These are phyloP conservation scores for Trichopria drosophilae DNA, from an alignment of 2,888 invertebrate genomes.

Conservation along the genomic window DNA sequence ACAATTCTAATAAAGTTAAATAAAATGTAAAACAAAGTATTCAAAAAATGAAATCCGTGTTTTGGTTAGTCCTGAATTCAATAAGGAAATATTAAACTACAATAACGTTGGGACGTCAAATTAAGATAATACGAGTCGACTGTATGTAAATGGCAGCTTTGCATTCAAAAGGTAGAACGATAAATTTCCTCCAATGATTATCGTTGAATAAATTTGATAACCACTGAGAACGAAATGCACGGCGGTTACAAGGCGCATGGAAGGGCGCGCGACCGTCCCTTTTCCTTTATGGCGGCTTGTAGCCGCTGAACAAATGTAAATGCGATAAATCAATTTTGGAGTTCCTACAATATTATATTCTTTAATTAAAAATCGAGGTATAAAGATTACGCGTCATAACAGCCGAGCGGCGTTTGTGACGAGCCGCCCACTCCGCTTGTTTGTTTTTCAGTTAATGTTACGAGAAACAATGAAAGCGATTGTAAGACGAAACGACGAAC, in stretches of 20 bases:
- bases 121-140: no score
- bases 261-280: slow-evolving; percentile 33
- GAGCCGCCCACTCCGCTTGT: slow-evolving; percentile 27
- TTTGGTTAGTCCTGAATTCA: no score
- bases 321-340: slow-evolving; percentile 46
- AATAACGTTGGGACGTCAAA: no score
- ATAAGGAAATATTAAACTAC: no score
- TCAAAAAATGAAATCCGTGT: no score
- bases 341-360: slow-evolving; percentile 48
- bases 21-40: no score
- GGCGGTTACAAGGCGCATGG: slow-evolving; percentile 35
- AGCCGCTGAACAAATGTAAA: slow-evolving; percentile 33
- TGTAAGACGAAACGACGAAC: slow-evolving; percentile 43
- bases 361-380: slow-evolving; percentile 50
- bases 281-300: slow-evolving; percentile 25
- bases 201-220: no score
- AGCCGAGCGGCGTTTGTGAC: slow-evolving; percentile 28
- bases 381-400: slow-evolving; percentile 44
- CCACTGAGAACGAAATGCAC: slow-evolving; percentile 32
- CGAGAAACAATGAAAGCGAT: slow-evolving; percentile 44
- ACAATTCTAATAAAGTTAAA: no score
- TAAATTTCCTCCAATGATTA: no score
- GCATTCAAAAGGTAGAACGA: no score
- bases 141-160: no score
- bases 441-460: slow-evolving; percentile 40